Conservation (phyloP, 2,888 invertebrate genomes). For the Luffia ferchaultella region DNA sequence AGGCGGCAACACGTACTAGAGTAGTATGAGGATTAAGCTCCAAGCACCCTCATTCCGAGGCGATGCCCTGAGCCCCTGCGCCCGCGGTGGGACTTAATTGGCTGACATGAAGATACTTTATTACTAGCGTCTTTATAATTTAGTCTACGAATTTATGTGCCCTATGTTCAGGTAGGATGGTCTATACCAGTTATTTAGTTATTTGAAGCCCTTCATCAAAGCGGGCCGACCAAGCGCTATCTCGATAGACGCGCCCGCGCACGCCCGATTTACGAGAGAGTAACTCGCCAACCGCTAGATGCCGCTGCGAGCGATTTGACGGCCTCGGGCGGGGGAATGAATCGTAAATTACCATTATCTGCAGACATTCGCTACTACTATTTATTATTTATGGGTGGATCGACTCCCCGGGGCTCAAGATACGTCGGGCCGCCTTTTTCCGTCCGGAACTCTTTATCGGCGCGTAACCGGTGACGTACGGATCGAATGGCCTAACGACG, state of each 20-base stretch:
- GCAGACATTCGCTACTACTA: conserved; percentile 56
- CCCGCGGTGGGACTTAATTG: too few relatives aligned
- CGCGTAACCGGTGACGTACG: conserved; percentile 3
- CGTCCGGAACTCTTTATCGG: conserved; percentile 12
- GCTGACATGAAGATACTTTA: too few relatives aligned
- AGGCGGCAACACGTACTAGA: too few relatives aligned
- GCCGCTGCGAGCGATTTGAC: conserved; percentile 43
- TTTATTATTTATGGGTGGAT: conserved; percentile 67
- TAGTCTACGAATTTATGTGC: too few relatives aligned
- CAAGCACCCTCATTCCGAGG: too few relatives aligned
- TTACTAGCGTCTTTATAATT: too few relatives aligned
- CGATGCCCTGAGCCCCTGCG: too few relatives aligned
- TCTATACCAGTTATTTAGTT: not conserved
- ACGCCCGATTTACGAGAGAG: not conserved
- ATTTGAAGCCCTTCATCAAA: not conserved
- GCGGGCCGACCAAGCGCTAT: not conserved
- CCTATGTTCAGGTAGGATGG: too few relatives aligned
- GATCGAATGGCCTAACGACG: not conserved
- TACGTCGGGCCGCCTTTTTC: conserved; percentile 39
- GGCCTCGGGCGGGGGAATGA: conserved; percentile 37
- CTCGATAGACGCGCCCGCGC: not conserved
- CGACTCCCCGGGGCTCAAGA: conserved; percentile 39
- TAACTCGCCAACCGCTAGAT: conserved; percentile 3
- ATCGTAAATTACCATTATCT: conserved; percentile 66
- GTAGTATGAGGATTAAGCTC: too few relatives aligned